Evolutionary conservation across 2,113 vertebrate genomes (phyloP), one percentile per base, ranked within the genome.

Genomic region (Cheirogaleus medius): DNA sequence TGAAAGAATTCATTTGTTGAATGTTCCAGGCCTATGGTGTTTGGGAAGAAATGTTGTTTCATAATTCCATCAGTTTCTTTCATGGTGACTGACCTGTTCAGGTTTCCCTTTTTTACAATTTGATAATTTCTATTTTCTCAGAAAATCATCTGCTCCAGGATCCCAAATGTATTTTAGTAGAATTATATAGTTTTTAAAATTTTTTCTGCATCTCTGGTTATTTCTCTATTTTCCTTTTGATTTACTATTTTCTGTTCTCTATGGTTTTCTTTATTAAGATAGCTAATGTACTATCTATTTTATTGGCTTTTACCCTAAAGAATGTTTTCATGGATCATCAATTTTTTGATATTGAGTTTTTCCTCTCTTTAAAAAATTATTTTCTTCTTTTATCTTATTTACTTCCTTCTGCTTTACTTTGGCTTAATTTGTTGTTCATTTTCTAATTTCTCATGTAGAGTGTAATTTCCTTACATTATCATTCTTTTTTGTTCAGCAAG

Each of bases 341-440:
- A 91, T 80, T 93, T 84, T 93, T 87, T 95, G 87, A 88, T 77
- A 93, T 87, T 93, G 18, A 88, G 32, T 47, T 96, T 93, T 90
- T 87, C 29, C 18, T 90, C 52, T 42, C 34, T 91, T 97, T 96
- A 82, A 63, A 37, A 73, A 92, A 83, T 77, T 93, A 82, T 90
- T 87, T 93, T 90, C 87, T 88, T 69, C 39, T 93, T 94, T 91
- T 66, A 74, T 66, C 39, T 83, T 97, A 66, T 80, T 87, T 87
- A 47, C 58, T 94, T 94, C 49, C 34, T 74, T 89, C 56, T 14
- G 2, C 47, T 92, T 94, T 71, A 54, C 11, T 84, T 85, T 89
- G 84, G 54, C 94, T 96, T 90, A 82, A 95, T 95, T 74, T 87
- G 86, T 69, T 66, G 29, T 18, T 80, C 54, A 34, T 64, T 80